Percentiles rank a stretch among this genome's conserved stretches.
phyloP scores from a whole-genome alignment of 2,888 invertebrate species.

The Choreutis nemorana region DNA sequence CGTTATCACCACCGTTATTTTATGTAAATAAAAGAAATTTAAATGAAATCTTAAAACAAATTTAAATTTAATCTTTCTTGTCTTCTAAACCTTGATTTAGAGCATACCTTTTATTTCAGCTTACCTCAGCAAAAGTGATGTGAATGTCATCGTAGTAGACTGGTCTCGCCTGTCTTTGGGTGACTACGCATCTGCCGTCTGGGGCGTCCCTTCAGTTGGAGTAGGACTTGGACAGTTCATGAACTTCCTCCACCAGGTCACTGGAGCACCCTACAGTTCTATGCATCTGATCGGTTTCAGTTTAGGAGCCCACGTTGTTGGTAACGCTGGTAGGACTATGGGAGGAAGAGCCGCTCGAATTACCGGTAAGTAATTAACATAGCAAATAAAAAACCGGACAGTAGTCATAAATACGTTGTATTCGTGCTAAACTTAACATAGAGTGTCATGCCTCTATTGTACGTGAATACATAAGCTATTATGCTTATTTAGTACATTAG shows the following conservation, averaged over 20 bases:
- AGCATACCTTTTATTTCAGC: slow-evolving; percentile 21
- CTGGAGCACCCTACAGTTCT: slow-evolving; percentile 24
- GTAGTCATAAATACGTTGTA: no score
- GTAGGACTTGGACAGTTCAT: slow-evolving; percentile 45
- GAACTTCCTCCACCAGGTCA: slow-evolving; percentile 24
- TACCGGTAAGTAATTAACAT: slow-evolving; percentile 26
- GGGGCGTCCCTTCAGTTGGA: slow-evolving; percentile 38
- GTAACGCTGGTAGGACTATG: slow-evolving; percentile 38
- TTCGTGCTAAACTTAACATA: no score
- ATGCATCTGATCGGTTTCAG: slow-evolving; percentile 57
- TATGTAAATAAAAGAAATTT: no score
- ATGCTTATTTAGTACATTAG: no score
- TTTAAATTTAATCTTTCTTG: no score
- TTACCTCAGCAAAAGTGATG: slow-evolving; percentile 26
- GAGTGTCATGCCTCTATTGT: no score
- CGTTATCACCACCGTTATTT: no score
- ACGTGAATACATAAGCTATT: no score
- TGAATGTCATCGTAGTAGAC: slow-evolving; percentile 44
- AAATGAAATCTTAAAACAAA: no score
- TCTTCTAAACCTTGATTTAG: no score
- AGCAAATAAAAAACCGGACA: neutral
- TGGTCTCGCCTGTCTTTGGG: slow-evolving; percentile 35
- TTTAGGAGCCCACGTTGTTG: slow-evolving; percentile 53
- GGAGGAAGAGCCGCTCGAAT: slow-evolving; percentile 37
- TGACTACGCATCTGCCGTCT: slow-evolving; percentile 31